Evolutionary conservation across 2,797 vertebrate genomes (phyloP).

Genomic region (Pseudopleuronectes americanus): DNA sequence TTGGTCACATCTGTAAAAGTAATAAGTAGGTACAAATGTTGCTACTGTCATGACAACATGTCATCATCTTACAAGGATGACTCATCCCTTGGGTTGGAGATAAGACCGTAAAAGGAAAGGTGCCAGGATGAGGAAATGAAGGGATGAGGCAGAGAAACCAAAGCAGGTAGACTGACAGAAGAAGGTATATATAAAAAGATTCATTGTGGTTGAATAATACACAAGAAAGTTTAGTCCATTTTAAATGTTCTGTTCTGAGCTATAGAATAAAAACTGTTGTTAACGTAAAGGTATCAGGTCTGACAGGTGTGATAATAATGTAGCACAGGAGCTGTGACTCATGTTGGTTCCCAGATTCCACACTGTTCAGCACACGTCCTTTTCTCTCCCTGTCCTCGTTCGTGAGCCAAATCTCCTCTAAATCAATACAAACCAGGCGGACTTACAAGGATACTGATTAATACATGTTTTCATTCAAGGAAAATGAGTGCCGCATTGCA

Average conservation of each 20-base stretch:
- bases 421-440: slow-evolving; percentile 17
- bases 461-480: slow-evolving; percentile 25
- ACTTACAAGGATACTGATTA: slow-evolving; percentile 4
- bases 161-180: neutral
- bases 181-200: slow-evolving; percentile 1
- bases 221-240: too few species aligned
- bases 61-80: neutral
- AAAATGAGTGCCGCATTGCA: slow-evolving; percentile 5
- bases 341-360: slow-evolving; percentile 50
- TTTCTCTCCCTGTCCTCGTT: slow-evolving; percentile 6
- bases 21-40: too few species aligned
- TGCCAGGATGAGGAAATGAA: neutral
- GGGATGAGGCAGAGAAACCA: neutral
- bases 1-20: too few species aligned
- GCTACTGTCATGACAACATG: neutral
- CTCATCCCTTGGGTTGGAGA: neutral
- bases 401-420: slow-evolving; percentile 21
- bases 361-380: slow-evolving; percentile 46
- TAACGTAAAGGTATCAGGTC: slow-evolving; percentile 27
- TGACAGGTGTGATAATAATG: slow-evolving; percentile 40
- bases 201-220: neutral
- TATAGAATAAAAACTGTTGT: slow-evolving; percentile 15
- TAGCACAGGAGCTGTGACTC: slow-evolving; percentile 44
- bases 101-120: slow-evolving; percentile 1
- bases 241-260: neutral